These are phyloP conservation scores for Glaucidium brasilianum DNA, from an alignment of 2,113 vertebrate genomes.

Conservation along the genomic window DNA sequence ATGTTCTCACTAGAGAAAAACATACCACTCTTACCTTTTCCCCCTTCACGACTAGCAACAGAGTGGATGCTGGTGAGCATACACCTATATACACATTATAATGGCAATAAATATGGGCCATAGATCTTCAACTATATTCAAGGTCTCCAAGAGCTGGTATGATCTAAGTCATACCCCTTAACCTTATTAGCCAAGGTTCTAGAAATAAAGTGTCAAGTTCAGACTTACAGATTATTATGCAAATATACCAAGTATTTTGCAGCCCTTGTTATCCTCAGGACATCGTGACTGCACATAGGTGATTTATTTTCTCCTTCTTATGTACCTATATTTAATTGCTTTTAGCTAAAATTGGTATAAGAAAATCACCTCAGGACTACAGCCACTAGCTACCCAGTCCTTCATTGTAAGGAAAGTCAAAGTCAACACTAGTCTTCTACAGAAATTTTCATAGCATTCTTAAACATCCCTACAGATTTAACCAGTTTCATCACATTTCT, in stretches of 20 bases:
- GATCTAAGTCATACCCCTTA: fast-evolving
- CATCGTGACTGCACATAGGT: neutral
- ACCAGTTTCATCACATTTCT: neutral
- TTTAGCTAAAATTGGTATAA: neutral
- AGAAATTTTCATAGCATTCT: neutral
- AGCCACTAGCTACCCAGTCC: neutral
- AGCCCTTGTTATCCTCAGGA: neutral
- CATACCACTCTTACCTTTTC: neutral
- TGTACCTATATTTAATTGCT: neutral
- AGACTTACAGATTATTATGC: neutral
- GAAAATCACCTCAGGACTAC: neutral
- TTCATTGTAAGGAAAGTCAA: neutral
- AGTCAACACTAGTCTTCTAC: neutral
- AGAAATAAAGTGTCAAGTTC: neutral
- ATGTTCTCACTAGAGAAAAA: neutral
- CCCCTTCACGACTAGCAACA: fast-evolving
- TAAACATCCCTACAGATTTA: neutral
- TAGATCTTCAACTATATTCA: neutral
- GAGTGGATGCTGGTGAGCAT: neutral
- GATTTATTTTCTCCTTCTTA: neutral
- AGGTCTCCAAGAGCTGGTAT: neutral
- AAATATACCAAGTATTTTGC: neutral
- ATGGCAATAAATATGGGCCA: neutral
- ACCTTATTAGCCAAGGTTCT: neutral
- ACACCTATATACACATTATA: neutral